Evolutionary conservation across 2,888 invertebrate genomes (phyloP), one percentile per base, ranked within the genome.

Genomic region (Mesoligia furuncula): DNA sequence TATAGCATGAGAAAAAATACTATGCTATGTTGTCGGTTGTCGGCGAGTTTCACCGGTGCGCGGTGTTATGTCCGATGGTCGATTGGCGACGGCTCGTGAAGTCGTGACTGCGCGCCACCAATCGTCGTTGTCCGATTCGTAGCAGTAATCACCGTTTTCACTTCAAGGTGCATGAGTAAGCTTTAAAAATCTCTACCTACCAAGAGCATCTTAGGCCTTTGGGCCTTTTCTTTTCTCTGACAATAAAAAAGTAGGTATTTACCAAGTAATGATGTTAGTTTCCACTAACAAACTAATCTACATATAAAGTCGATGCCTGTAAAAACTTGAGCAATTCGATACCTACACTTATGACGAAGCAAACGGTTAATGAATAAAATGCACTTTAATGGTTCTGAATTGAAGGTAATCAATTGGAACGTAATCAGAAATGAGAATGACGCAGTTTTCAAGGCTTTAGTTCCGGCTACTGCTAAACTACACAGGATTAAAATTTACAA

Each of bases 1-100:
- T 87, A 31, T 65, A 65, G n/a, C n/a, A n/a, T n/a, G n/a, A n/a
- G n/a, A n/a, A n/a, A n/a, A n/a, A n/a, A n/a, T n/a, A n/a, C n/a
- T n/a, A n/a, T n/a, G n/a, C n/a, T 31, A 31, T n/a, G 77, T 80
- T 81, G 79, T 68, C 66, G 62, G 51, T 81, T 79, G 81, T 68
- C 69, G 62, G 62, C 51, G 89, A 92, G 91, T 94, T 94, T 94
- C 94, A 90, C 93, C 90, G 84, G 89, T 89, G 90, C 88, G 88
- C 90, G 84, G 88, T 90, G 89, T 89, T 89, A 87, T 89, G 87
- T 90, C 87, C 81, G 87, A 88, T 89, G 89, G 79, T 85, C 90
- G 90, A 92, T 94, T 94, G 87, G 93, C 85, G 80, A 83, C 88
- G 84, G 79, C 84, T 88, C 87, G 88, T 15, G 59, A 27, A 59